Conservation (phyloP, 2,797 vertebrate species). For the Sebastes variabilis region DNA sequence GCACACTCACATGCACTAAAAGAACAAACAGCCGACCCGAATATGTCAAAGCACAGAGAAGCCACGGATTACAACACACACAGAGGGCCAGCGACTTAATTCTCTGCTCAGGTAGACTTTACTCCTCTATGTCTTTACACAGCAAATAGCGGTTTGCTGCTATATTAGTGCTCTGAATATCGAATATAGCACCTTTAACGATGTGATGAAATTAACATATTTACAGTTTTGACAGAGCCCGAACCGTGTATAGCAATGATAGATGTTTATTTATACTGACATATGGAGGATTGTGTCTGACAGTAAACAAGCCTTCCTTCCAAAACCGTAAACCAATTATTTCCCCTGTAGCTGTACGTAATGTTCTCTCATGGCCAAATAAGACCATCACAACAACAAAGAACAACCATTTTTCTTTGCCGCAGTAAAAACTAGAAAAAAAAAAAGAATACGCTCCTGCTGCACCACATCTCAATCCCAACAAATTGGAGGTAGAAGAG, state of each 20-base stretch:
- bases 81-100: too few relatives aligned
- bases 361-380: neutral
- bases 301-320: neutral
- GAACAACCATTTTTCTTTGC: neutral
- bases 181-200: neutral
- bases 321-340: neutral
- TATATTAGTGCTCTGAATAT: too few relatives aligned
- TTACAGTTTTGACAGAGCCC: neutral
- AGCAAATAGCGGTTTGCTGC: too few relatives aligned
- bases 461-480: slow-evolving; percentile 25
- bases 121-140: too few relatives aligned
- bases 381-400: neutral
- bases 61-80: too few relatives aligned
- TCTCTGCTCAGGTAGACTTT: too few relatives aligned
- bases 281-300: neutral
- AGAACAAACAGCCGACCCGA: fast-evolving
- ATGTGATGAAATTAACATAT: neutral
- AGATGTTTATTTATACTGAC: neutral
- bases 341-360: neutral
- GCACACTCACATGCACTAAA: too few relatives aligned
- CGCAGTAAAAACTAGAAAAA: neutral
- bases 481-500: slow-evolving; percentile 21
- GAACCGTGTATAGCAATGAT: neutral
- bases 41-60: too few relatives aligned
- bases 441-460: neutral